Percentiles rank a stretch among this genome's conserved stretches.
Conservation (phyloP, 2,888 invertebrate genomes). For the Barypeithes pellucidus region DNA sequence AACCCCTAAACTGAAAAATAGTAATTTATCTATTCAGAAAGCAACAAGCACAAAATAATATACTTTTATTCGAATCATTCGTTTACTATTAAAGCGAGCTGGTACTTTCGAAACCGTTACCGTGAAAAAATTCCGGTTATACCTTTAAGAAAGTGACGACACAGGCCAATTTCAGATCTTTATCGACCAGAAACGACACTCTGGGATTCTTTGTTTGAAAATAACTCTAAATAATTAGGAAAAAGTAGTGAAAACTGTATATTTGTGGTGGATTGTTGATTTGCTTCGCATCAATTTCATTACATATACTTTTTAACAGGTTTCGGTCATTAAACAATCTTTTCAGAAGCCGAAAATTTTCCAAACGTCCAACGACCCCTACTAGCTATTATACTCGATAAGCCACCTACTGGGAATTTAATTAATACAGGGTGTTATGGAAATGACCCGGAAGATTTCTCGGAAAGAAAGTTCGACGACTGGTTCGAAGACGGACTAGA, state of each 20-base stretch:
- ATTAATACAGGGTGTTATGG: too few relatives aligned
- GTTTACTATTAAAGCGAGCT: slow-evolving; percentile 5
- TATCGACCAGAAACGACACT: neutral
- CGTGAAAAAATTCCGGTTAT: slow-evolving; percentile 18
- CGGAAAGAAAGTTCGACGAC: too few relatives aligned
- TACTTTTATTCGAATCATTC: slow-evolving; percentile 2
- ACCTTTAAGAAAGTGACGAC: slow-evolving; percentile 26
- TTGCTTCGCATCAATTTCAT: too few relatives aligned
- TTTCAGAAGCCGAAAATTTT: too few relatives aligned
- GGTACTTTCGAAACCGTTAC: slow-evolving; percentile 23
- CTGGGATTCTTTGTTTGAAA: neutral
- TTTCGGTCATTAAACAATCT: too few relatives aligned
- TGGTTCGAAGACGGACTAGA: too few relatives aligned
- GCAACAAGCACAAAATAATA: neutral
- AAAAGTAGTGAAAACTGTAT: neutral
- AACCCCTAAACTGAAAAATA: neutral
- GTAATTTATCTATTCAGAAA: slow-evolving; percentile 23
- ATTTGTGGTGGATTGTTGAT: too few relatives aligned
- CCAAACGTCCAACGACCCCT: too few relatives aligned
- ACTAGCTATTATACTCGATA: too few relatives aligned
- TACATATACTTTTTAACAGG: too few relatives aligned
- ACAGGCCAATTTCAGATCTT: slow-evolving; percentile 1
- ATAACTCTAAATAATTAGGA: neutral
- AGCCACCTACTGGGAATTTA: too few relatives aligned
- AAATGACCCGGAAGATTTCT: too few relatives aligned